Evolutionary conservation across 2,888 invertebrate species (phyloP), one percentile per base, ranked within the genome.

Genomic region (Lamproptera curius): DNA sequence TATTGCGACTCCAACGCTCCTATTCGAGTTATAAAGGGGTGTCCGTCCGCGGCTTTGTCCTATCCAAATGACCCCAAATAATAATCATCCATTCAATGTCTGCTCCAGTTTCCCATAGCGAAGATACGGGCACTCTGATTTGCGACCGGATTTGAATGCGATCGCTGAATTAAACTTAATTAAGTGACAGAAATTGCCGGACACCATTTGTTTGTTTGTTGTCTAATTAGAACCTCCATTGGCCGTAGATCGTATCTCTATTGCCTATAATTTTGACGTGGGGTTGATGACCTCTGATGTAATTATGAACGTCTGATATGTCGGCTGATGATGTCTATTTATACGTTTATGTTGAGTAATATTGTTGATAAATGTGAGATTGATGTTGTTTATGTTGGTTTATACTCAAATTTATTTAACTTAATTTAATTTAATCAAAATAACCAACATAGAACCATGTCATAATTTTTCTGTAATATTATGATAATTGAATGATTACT

Each of bases 41-140:
- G 31, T 57, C 58, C 57, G 70, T 68, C 67, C 70, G 62, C 67
- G 62, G 73, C 71, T 78, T 86, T 84, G 83, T 86, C 74, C 78
- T 61, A 62, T 68, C 65, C 76, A 83, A 85, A 83, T 86, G 85
- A 85, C 83, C 85, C 85, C 74, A 75, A 74, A 73, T 72, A 76
- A 80, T 78, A 80, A 85, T 83, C 73, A 84, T 77, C 70, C 69
- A 82, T 82, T 82, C 77, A 83, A 67, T 65, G 65, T 48, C 64
- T 68, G 67, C 65, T 75, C 73, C 69, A 76, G 62, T 82, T 87
- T 86, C 86, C 81, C 86, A 85, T 78, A 76, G 65, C 63, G 53
- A 75, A 74, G 80, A 87, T 87, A 87, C 85, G 86, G 86, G 86
- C 72, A 76, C 73, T 84, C 70, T 83, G 84, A 84, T 84, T 84